A percentile compares a stretch with the other conserved stretches of the same genome.
phyloP scores from a whole-genome alignment of 2,113 vertebrate species.

The Paradisaea rubra region DNA sequence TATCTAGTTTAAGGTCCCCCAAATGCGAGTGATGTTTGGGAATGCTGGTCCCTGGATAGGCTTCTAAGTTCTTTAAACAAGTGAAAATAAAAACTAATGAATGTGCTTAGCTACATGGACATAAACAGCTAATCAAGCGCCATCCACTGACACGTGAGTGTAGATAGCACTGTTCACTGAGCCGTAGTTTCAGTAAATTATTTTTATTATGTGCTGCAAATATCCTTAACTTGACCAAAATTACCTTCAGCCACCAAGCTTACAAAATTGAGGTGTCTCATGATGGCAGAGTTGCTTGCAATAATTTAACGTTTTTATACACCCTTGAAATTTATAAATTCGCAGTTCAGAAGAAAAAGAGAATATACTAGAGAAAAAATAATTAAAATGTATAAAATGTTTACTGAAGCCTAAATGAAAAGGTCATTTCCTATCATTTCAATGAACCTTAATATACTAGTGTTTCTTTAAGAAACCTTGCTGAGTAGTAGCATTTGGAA shows the following conservation, averaged over 20 bases:
- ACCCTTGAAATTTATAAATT: not conserved
- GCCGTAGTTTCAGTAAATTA: not conserved
- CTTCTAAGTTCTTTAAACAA: not conserved
- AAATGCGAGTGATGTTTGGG: not conserved
- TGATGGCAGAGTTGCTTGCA: not conserved
- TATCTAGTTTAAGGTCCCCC: not conserved
- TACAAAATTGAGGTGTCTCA: not conserved
- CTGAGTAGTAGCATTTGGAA: not conserved
- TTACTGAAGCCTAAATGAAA: not conserved
- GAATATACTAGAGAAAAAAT: not conserved
- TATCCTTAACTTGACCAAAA: not conserved
- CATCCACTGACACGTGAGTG: not conserved
- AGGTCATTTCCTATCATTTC: not conserved
- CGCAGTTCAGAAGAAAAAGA: not conserved
- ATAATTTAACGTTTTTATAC: not conserved
- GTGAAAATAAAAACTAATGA: not conserved
- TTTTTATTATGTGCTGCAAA: not conserved
- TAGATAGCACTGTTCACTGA: not conserved
- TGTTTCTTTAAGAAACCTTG: not conserved
- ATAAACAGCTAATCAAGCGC: not conserved
- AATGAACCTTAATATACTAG: not conserved
- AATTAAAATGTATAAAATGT: not conserved
- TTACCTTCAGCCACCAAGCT: not conserved
- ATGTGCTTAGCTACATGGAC: not conserved
- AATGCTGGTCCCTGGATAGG: not conserved